Evolutionary conservation across 2,888 invertebrate species (phyloP).

Genomic region (Pristionchus arcanus): DNA sequence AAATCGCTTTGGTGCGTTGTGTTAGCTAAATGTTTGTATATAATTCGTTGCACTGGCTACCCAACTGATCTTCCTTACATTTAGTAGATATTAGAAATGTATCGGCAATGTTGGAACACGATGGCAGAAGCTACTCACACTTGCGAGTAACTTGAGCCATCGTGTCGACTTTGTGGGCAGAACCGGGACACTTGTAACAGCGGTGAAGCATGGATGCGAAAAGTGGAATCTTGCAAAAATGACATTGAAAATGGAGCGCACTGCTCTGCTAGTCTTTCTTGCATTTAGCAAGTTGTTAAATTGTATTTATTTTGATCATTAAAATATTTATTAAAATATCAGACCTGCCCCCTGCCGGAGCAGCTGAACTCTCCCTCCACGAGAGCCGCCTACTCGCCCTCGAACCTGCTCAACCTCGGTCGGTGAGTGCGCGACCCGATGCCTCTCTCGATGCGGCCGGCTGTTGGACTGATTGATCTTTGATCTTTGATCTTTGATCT

Average conservation of each 20-base stretch:
- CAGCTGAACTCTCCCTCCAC: slow-evolving; percentile 66
- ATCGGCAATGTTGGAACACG: too few species aligned
- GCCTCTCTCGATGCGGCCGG: slow-evolving; percentile 18
- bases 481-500: not conserved
- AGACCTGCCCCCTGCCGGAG: slow-evolving; percentile 61
- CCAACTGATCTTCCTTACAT: too few species aligned
- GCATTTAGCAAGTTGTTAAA: not conserved
- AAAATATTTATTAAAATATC: slow-evolving; percentile 37
- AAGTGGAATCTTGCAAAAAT: too few species aligned
- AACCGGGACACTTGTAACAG: not conserved
- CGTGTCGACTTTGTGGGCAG: not conserved
- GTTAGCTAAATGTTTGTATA: too few species aligned
- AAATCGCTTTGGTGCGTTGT: too few species aligned
- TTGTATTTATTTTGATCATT: slow-evolving; percentile 59
- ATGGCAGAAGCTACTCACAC: too few species aligned
- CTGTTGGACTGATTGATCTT: slow-evolving; percentile 45
- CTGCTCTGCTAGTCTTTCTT: too few species aligned
- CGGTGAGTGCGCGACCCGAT: slow-evolving; percentile 64
- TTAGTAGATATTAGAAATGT: too few species aligned
- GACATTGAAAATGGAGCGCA: too few species aligned
- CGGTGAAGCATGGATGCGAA: not conserved
- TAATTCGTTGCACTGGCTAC: too few species aligned
- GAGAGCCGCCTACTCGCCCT: slow-evolving; percentile 67
- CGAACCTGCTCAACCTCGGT: slow-evolving; percentile 71
- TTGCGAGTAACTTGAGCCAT: too few species aligned